A percentile compares a stretch with the other conserved stretches of the same genome.
Conservation (phyloP, 2,888 invertebrate species). For the Andricus quercusramuli region DNA sequence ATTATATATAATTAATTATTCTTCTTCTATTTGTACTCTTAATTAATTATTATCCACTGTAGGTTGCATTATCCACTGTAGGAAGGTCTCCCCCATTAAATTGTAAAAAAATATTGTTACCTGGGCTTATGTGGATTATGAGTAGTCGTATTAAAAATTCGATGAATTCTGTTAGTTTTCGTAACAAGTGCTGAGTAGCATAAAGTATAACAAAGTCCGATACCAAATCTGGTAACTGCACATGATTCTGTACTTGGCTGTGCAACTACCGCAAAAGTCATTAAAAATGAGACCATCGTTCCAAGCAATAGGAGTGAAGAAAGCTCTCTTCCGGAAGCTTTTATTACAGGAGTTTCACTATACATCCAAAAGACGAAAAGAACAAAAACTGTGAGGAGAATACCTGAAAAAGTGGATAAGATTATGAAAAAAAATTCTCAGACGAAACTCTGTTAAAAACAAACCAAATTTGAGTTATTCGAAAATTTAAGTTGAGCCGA, state of each 20-base stretch:
- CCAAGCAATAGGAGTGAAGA: conserved; percentile 79
- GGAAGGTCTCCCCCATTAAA: too few species aligned
- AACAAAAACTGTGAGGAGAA: conserved; percentile 78
- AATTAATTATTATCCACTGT: too few species aligned
- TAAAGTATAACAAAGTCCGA: conserved; percentile 80
- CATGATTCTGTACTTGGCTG: conserved; percentile 79
- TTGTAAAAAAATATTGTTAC: conserved; percentile 55
- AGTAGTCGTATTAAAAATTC: conserved; percentile 79
- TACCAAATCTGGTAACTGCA: conserved; percentile 79
- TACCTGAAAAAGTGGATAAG: conserved; percentile 71
- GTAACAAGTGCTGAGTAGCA: conserved; percentile 81
- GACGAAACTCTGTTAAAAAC: background rate
- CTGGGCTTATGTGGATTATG: conserved; percentile 77
- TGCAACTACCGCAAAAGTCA: conserved; percentile 80
- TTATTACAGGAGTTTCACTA: conserved; percentile 81
- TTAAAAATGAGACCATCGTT: conserved; percentile 79
- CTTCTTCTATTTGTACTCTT: too few species aligned
- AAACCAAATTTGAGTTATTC: background rate
- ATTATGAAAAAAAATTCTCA: background rate
- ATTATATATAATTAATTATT: too few species aligned
- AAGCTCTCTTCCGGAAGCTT: conserved; percentile 81
- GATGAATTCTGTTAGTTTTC: conserved; percentile 81
- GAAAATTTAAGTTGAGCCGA: background rate
- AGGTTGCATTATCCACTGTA: too few species aligned
- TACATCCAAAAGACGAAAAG: conserved; percentile 79